phyloP scores from a whole-genome alignment of 2,113 vertebrate species.

The Sinocyclocheilus rhinocerous region DNA sequence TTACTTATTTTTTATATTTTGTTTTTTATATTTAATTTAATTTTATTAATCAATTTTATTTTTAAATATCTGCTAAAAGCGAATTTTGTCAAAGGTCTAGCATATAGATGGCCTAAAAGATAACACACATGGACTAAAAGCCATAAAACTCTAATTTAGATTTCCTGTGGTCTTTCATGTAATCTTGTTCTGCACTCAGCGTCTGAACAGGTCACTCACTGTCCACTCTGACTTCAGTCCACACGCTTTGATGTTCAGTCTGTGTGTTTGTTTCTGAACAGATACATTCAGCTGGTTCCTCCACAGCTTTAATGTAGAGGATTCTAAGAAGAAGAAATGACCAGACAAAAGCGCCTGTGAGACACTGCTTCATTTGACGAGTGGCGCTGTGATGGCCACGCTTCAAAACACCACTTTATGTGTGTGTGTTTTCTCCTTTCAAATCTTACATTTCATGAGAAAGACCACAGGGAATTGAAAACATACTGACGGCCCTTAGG shows the following conservation, averaged over 20 bases:
- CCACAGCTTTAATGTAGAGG: slow-evolving; percentile 49
- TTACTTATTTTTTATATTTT: no score
- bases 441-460: slow-evolving; percentile 22
- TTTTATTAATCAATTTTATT: neutral
- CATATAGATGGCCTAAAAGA: slow-evolving; percentile 1
- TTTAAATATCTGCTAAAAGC: neutral
- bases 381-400: slow-evolving; percentile 29
- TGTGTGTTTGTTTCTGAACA: slow-evolving; percentile 43
- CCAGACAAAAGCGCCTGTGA: slow-evolving; percentile 33
- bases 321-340: slow-evolving; percentile 36
- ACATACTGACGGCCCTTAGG: neutral
- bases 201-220: slow-evolving; percentile 38
- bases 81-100: neutral
- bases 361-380: slow-evolving; percentile 38
- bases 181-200: slow-evolving; percentile 35
- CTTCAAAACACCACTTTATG: slow-evolving; percentile 38
- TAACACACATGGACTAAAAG: slow-evolving; percentile 13
- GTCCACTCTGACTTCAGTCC: slow-evolving; percentile 30
- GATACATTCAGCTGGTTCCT: slow-evolving; percentile 39
- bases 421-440: slow-evolving; percentile 21
- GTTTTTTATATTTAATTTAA: neutral
- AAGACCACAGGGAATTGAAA: slow-evolving; percentile 24
- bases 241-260: slow-evolving; percentile 52
- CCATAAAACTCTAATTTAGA: slow-evolving; percentile 48
- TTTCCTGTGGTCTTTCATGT: slow-evolving; percentile 61